Conservation (phyloP, 2,797 vertebrate species). For the Balearica regulorum region DNA sequence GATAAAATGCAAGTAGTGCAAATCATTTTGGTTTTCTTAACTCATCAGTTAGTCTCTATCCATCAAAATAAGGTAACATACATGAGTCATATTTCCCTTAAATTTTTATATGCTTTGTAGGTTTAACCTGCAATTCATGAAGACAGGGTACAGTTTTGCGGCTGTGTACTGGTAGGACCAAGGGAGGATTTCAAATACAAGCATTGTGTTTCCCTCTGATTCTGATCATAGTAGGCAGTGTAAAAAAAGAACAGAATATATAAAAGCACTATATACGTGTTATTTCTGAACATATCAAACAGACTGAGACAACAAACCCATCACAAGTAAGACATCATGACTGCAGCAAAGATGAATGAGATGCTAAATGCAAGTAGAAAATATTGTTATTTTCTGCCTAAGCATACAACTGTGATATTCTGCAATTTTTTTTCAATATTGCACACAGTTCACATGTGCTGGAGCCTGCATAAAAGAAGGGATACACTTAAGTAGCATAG, state of each 20-base stretch:
- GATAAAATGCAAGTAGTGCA: not conserved
- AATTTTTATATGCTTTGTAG: not conserved
- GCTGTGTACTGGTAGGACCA: not conserved
- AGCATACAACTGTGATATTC: not conserved
- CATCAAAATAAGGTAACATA: not conserved
- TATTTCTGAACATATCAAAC: not conserved
- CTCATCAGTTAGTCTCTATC: not conserved
- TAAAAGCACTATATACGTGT: not conserved
- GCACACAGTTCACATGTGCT: not conserved
- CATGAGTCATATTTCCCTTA: not conserved
- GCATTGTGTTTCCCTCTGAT: not conserved
- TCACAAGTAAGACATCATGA: not conserved
- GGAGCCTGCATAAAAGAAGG: not conserved
- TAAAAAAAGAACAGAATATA: not conserved
- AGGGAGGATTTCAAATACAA: not conserved
- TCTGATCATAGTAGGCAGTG: not conserved
- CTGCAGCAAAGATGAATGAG: conserved; percentile 1
- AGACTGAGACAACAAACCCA: not conserved
- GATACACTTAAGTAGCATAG: not conserved
- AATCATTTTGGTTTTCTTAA: not conserved
- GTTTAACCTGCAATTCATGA: not conserved
- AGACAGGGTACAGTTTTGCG: not conserved
- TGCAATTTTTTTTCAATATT: not conserved
- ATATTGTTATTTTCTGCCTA: not conserved
- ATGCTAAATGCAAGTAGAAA: not conserved